These are phyloP conservation scores for Cinara cedri DNA, from an alignment of 2,888 invertebrate species.

Conservation along the genomic window DNA sequence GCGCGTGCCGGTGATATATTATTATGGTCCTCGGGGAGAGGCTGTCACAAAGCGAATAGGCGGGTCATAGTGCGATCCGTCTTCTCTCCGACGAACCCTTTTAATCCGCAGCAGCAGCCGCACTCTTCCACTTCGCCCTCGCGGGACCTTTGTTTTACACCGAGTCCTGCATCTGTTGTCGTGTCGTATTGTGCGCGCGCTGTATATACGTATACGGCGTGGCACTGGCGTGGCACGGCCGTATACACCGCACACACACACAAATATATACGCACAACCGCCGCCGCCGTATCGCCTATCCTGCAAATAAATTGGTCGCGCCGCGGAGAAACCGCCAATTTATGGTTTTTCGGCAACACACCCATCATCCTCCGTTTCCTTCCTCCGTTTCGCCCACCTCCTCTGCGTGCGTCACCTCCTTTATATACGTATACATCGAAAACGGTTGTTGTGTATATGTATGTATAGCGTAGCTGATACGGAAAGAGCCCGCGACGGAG, in stretches of 20 bases:
- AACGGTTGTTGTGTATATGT: no score
- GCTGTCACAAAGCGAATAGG: constrained; percentile 57
- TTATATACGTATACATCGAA: no score
- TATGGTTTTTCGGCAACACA: constrained; percentile 55
- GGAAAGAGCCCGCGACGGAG: not conserved
- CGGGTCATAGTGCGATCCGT: constrained; percentile 57
- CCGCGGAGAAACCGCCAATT: constrained; percentile 53
- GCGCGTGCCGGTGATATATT: constrained; percentile 57
- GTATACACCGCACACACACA: no score
- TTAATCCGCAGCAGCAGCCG: constrained; percentile 47
- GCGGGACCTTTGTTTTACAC: constrained; percentile 56
- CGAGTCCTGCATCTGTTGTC: constrained; percentile 57
- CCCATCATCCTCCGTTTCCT: constrained; percentile 7
- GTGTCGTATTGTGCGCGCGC: constrained; percentile 51
- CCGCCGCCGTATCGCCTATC: constrained; percentile 30
- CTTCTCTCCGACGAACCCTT: constrained; percentile 54
- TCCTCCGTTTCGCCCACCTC: no score
- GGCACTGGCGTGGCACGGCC: no score
- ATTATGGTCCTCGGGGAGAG: constrained; percentile 57
- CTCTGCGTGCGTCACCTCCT: no score
- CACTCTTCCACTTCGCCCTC: constrained; percentile 43
- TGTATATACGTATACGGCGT: no score
- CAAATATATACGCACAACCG: not conserved
- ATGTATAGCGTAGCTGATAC: no score
- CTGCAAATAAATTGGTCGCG: constrained; percentile 49